phyloP scores from a whole-genome alignment of 1,140 invertebrate genomes.

The Coelopa frigida region DNA sequence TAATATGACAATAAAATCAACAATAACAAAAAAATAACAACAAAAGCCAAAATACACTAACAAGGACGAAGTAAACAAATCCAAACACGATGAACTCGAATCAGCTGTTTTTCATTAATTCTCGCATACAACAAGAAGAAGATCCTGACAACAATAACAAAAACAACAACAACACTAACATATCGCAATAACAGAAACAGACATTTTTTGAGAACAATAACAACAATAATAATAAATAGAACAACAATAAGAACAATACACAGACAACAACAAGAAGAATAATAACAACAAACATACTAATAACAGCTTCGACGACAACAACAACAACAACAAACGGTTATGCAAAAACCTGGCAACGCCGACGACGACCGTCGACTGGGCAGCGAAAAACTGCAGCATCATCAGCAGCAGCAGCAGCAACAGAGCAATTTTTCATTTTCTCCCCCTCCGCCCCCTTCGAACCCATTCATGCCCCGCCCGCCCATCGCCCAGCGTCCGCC shows the following conservation, averaged over 20 bases:
- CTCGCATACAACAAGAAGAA: neutral
- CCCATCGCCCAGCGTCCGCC: neutral
- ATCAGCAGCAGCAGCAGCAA: constrained; percentile 23
- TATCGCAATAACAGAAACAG: too few relatives aligned
- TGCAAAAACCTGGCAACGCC: too few relatives aligned
- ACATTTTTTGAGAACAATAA: neutral
- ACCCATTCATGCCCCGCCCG: too few relatives aligned
- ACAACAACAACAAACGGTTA: too few relatives aligned
- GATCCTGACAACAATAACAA: neutral
- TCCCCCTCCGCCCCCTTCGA: too few relatives aligned
- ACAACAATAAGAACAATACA: neutral
- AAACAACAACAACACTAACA: neutral
- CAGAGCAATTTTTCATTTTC: constrained; percentile 42
- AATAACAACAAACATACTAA: constrained; percentile 18
- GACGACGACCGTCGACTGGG: too few relatives aligned
- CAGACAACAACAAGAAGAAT: constrained; percentile 2
- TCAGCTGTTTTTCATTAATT: constrained; percentile 15
- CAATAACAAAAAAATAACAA: neutral
- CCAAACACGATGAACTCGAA: too few relatives aligned
- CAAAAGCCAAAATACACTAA: constrained; percentile 7
- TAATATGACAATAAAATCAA: too few relatives aligned
- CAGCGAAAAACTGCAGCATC: constrained; percentile 24
- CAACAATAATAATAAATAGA: neutral
- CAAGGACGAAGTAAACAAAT: too few relatives aligned
- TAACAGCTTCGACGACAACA: too few relatives aligned